Conservation (phyloP, 2,113 vertebrate genomes). For the Cyanoramphus novaezelandiae region DNA sequence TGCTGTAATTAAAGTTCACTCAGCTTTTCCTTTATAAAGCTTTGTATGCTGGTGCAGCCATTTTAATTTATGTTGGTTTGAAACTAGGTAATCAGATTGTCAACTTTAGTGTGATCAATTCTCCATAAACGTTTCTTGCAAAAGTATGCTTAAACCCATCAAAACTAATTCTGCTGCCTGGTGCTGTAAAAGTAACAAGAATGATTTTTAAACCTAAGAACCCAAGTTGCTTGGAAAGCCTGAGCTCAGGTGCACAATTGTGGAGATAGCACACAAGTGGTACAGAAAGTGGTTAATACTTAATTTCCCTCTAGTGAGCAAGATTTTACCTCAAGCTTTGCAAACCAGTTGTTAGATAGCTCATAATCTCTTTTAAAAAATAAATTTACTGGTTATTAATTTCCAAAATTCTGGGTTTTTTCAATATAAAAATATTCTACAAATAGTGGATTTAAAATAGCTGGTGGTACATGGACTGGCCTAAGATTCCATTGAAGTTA, state of each 20-base stretch:
- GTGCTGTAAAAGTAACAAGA: not conserved
- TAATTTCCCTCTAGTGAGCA: not conserved
- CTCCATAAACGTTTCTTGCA: not conserved
- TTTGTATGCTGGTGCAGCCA: slow-evolving; percentile 1
- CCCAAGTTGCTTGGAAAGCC: not conserved
- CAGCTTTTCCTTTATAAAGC: slow-evolving; percentile 34
- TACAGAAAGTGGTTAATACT: not conserved
- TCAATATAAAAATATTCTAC: not conserved
- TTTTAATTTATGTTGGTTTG: slow-evolving; percentile 38
- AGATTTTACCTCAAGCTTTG: not conserved
- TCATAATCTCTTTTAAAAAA: not conserved
- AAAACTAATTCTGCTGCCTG: not conserved
- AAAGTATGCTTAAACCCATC: not conserved
- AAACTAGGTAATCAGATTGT: slow-evolving; percentile 42
- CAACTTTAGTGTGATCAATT: slow-evolving; percentile 8
- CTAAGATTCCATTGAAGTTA: not conserved
- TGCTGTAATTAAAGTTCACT: slow-evolving; percentile 60
- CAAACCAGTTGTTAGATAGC: not conserved
- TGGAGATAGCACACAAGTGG: not conserved
- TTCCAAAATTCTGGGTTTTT: not conserved
- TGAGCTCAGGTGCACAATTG: not conserved
- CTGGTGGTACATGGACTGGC: not conserved
- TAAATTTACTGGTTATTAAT: not conserved
- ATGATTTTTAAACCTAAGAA: not conserved
- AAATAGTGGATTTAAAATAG: not conserved